Evolutionary conservation across 1,140 invertebrate species (phyloP).

Genomic region (Neoseiulus cucumeris): DNA sequence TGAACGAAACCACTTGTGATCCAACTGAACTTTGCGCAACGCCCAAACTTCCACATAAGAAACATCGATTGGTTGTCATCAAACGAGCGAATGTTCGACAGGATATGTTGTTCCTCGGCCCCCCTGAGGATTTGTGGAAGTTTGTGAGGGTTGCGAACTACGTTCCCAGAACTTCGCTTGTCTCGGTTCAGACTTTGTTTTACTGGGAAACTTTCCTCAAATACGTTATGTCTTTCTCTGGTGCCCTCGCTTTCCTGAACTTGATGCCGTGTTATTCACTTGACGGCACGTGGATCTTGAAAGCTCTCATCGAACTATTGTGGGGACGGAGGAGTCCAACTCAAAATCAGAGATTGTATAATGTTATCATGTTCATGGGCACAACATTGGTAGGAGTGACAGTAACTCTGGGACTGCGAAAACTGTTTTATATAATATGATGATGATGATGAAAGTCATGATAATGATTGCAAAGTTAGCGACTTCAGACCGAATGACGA

Average conservation of each 20-base stretch:
- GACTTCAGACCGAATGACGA: too few species aligned
- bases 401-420: neutral
- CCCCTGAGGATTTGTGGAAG: conserved; percentile 2
- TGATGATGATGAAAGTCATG: too few species aligned
- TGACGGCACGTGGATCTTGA: conserved; percentile 69
- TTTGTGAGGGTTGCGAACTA: neutral
- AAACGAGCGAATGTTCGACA: conserved; percentile 4
- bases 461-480: too few species aligned
- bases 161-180: neutral
- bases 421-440: neutral
- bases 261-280: conserved; percentile 76
- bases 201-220: conserved; percentile 21
- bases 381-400: neutral
- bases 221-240: conserved; percentile 64
- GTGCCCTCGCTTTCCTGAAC: conserved; percentile 72
- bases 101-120: neutral
- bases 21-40: neutral
- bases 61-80: neutral
- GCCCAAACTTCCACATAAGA: neutral
- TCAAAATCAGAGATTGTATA: neutral
- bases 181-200: neutral
- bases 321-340: neutral
- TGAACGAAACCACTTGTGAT: neutral
- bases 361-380: neutral
- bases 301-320: conserved; percentile 26